Conservation (phyloP, 2,797 vertebrate species). For the Kryptopterus vitreolus region DNA sequence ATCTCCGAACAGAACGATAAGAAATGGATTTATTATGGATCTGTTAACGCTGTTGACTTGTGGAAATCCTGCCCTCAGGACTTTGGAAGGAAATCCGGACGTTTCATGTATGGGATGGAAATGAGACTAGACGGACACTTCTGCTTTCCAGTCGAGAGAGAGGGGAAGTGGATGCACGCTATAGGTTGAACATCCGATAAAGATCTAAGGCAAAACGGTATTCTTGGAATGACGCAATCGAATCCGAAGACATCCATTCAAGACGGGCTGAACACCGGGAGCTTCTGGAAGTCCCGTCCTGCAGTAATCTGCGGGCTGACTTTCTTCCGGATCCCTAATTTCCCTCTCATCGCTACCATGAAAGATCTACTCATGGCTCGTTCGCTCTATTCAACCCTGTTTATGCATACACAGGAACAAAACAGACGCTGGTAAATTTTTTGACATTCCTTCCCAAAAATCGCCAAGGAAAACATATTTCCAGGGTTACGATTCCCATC, state of each 20-base stretch:
- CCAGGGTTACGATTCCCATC: too few relatives aligned
- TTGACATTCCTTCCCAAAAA: neutral
- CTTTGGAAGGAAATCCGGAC: neutral
- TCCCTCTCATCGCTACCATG: neutral
- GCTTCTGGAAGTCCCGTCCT: too few relatives aligned
- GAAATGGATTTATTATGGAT: slow-evolving; percentile 11
- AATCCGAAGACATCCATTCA: too few relatives aligned
- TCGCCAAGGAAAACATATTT: neutral
- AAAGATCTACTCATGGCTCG: neutral
- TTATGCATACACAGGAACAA: slow-evolving; percentile 9
- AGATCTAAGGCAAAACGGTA: neutral
- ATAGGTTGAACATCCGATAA: neutral
- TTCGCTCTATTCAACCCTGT: neutral
- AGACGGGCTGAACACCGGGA: too few relatives aligned
- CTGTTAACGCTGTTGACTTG: neutral
- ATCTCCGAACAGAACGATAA: neutral
- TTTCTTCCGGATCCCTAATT: neutral
- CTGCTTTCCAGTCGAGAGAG: neutral
- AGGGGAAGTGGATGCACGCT: neutral
- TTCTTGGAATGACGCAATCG: neutral
- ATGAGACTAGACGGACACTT: neutral
- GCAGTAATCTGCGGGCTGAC: neutral
- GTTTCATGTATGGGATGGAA: neutral
- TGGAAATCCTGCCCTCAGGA: slow-evolving; percentile 6
- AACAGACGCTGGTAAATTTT: neutral